phyloP scores from a whole-genome alignment of 2,888 invertebrate species.

The Hypercompe scribonia region DNA sequence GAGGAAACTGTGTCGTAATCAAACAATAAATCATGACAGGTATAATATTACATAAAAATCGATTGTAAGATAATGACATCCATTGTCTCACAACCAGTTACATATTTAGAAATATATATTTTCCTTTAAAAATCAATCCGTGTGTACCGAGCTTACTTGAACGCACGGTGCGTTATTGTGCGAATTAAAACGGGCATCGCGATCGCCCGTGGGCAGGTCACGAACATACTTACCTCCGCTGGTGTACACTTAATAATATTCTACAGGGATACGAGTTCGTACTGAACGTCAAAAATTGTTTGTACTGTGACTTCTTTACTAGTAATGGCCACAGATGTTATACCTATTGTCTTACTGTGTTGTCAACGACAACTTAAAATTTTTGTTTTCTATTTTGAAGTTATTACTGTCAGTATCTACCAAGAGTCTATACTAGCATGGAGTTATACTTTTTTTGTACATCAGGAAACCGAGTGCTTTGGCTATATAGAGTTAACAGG shows the following conservation, averaged over 20 bases:
- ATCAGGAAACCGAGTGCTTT: no score
- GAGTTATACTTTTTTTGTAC: no score
- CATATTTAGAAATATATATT: neutral
- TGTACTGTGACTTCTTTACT: neutral
- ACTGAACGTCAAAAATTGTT: constrained; percentile 2
- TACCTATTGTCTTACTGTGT: neutral
- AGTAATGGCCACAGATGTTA: neutral
- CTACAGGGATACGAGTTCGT: constrained; percentile 9
- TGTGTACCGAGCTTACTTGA: constrained; percentile 12
- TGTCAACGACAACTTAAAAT: neutral
- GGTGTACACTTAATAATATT: constrained; percentile 41
- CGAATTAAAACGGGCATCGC: constrained; percentile 74
- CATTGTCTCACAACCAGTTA: neutral
- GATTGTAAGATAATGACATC: no score
- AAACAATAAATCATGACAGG: neutral
- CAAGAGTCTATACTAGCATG: no score
- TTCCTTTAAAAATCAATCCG: constrained; percentile 10
- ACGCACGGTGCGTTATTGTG: constrained; percentile 73
- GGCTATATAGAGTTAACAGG: no score
- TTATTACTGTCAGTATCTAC: neutral
- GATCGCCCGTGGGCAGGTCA: constrained; percentile 67
- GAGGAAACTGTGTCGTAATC: neutral
- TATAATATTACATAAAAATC: neutral
- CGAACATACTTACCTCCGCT: constrained; percentile 50
- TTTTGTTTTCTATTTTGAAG: neutral